Evolutionary conservation across 2,888 invertebrate species (phyloP).

Genomic region (Eupelmus urozonus): DNA sequence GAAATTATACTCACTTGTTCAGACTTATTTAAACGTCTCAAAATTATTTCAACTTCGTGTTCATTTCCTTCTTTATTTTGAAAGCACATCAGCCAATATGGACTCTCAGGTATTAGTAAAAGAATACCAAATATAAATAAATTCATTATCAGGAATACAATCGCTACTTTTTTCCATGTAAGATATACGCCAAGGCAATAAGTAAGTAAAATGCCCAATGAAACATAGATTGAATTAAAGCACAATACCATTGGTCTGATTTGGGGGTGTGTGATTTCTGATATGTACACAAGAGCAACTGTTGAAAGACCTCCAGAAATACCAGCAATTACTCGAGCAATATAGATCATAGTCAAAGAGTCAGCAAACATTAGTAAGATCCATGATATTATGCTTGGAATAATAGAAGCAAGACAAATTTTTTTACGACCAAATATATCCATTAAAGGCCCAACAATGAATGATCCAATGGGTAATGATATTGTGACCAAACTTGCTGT

Average conservation of each 20-base stretch:
- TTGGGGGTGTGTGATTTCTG: slow-evolving; percentile 80
- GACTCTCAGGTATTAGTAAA: slow-evolving; percentile 80
- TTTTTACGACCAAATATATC: slow-evolving; percentile 80
- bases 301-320: slow-evolving; percentile 79
- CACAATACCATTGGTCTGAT: slow-evolving; percentile 80
- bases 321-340: slow-evolving; percentile 79
- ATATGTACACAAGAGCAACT: slow-evolving; percentile 80
- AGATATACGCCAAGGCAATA: slow-evolving; percentile 78
- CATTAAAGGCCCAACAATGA: slow-evolving; percentile 80
- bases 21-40: slow-evolving; percentile 78
- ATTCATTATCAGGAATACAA: slow-evolving; percentile 76
- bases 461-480: slow-evolving; percentile 79
- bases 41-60: slow-evolving; percentile 72
- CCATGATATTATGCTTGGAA: slow-evolving; percentile 79
- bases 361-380: slow-evolving; percentile 76
- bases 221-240: slow-evolving; percentile 80
- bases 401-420: slow-evolving; percentile 76
- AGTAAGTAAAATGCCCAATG: slow-evolving; percentile 80
- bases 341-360: slow-evolving; percentile 77
- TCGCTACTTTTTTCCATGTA: slow-evolving; percentile 79
- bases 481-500: slow-evolving; percentile 80
- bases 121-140: slow-evolving; percentile 72
- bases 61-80: slow-evolving; percentile 67
- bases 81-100: slow-evolving; percentile 80
- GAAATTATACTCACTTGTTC: slow-evolving; percentile 70